Percentiles rank a stretch among this genome's conserved stretches.
phyloP scores from a whole-genome alignment of 2,797 vertebrate genomes.

The Natrix natrix region DNA sequence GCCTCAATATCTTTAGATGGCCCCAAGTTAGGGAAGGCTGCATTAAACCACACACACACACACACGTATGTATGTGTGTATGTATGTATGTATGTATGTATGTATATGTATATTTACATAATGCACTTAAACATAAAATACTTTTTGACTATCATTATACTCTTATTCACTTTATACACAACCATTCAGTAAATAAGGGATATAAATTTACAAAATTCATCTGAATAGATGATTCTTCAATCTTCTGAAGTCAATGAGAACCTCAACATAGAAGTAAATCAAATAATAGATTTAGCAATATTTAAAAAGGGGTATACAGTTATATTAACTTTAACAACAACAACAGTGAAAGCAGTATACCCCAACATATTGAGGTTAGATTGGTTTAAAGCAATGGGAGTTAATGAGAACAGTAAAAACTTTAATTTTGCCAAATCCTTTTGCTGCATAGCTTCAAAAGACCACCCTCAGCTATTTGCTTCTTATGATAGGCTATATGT shows the following conservation, averaged over 20 bases:
- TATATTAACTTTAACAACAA: slow-evolving; percentile 8
- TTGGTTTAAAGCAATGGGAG: not conserved
- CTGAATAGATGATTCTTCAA: not conserved
- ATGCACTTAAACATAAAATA: not conserved
- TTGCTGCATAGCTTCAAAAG: not conserved
- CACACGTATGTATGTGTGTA: too few relatives aligned
- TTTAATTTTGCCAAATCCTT: accelerated
- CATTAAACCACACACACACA: not conserved
- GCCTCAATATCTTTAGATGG: not conserved
- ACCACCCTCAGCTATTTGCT: not conserved
- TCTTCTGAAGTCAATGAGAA: not conserved
- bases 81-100: too few relatives aligned
- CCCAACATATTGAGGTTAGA: accelerated
- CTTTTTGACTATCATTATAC: not conserved
- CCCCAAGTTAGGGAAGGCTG: not conserved
- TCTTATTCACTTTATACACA: not conserved
- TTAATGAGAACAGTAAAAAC: not conserved
- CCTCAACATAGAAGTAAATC: not conserved
- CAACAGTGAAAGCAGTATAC: not conserved
- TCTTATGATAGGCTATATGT: not conserved
- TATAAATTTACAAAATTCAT: not conserved
- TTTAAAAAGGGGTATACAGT: not conserved
- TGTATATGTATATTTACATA: not conserved
- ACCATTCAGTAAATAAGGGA: not conserved
- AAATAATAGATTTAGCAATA: not conserved